Conservation (phyloP, 2,797 vertebrate species). For the Rhinophrynus dorsalis region DNA sequence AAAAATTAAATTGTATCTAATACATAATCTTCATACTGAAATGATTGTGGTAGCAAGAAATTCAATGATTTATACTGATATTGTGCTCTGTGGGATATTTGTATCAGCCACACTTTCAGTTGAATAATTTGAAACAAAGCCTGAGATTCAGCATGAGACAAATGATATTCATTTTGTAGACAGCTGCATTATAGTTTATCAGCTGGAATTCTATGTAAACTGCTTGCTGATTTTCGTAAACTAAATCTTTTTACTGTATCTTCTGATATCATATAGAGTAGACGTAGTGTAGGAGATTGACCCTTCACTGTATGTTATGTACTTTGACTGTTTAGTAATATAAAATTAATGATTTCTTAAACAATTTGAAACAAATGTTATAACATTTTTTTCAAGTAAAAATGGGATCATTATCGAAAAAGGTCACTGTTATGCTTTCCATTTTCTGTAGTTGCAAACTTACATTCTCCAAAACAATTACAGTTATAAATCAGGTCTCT, state of each 20-base stretch:
- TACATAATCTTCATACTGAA: conserved; percentile 16
- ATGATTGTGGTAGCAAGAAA: conserved; percentile 14
- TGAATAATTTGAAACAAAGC: conserved; percentile 30
- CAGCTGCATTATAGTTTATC: conserved; percentile 31
- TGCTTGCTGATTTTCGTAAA: not conserved
- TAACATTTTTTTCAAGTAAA: too few relatives aligned
- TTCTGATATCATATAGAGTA: too few relatives aligned
- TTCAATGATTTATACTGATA: conserved; percentile 18
- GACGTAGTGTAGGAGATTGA: too few relatives aligned
- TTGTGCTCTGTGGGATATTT: conserved; percentile 1
- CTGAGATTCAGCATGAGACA: conserved; percentile 22
- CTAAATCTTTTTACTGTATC: conserved; percentile 8
- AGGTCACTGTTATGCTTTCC: too few relatives aligned
- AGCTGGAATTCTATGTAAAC: conserved; percentile 12
- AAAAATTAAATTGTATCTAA: conserved; percentile 28
- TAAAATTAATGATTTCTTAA: too few relatives aligned
- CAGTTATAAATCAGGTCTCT: too few relatives aligned
- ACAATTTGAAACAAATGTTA: too few relatives aligned
- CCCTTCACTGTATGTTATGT: too few relatives aligned
- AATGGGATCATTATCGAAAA: too few relatives aligned
- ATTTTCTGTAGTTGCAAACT: too few relatives aligned
- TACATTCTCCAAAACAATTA: too few relatives aligned
- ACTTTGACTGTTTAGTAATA: too few relatives aligned
- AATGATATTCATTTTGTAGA: conserved; percentile 24
- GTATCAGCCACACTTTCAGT: conserved; percentile 5